Conservation (phyloP, 2,888 invertebrate genomes). For the Sarcophaga subvicina region DNA sequence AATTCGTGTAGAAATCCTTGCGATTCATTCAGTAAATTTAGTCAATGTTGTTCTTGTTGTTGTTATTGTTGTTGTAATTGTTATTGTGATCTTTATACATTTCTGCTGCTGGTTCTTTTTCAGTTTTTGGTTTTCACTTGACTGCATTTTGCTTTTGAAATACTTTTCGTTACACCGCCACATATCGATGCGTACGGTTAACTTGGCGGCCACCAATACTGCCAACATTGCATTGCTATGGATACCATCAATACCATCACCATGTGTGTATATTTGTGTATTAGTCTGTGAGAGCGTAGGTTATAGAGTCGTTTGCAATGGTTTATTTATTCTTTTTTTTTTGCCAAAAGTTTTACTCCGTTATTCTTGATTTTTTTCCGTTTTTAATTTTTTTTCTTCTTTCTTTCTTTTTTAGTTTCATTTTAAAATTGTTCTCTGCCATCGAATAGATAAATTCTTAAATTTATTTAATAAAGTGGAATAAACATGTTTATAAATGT, state of each 20-base stretch:
- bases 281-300: background rate
- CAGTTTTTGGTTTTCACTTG: conserved; percentile 58
- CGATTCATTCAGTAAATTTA: conserved; percentile 44
- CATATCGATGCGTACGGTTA: conserved; percentile 65
- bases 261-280: too few relatives aligned
- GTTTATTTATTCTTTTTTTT: conserved; percentile 52
- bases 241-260: conserved; percentile 7
- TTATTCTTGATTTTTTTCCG: conserved; percentile 20
- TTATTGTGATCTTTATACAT: background rate
- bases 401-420: background rate
- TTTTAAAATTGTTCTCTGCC: conserved; percentile 47
- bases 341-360: conserved; percentile 51
- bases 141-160: conserved; percentile 60
- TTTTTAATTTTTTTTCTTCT: background rate
- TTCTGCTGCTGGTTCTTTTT: background rate
- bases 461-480: conserved; percentile 67
- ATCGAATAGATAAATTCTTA: conserved; percentile 57
- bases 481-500: conserved; percentile 60
- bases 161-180: conserved; percentile 48
- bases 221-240: conserved; percentile 5
- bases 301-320: conserved; percentile 49
- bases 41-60: conserved; percentile 18
- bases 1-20: conserved; percentile 59
- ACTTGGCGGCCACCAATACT: conserved; percentile 42
- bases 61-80: background rate